These are phyloP conservation scores for Sebastes wilsoni DNA, from an alignment of 2,797 vertebrate genomes.

Conservation along the genomic window DNA sequence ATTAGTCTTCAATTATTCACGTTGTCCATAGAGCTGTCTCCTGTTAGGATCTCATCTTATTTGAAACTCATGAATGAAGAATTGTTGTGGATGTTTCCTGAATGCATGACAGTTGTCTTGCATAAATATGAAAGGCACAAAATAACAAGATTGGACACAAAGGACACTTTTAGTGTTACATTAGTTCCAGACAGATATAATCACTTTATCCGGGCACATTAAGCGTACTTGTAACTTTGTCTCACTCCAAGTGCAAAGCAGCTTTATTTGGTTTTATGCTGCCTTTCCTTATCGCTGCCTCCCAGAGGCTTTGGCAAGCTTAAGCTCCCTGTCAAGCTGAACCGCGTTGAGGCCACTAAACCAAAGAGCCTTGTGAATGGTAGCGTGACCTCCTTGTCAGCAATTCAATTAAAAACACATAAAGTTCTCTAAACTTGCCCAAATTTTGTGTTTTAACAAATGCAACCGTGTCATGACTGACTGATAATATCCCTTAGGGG, in stretches of 20 bases:
- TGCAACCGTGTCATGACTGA: conserved; percentile 35
- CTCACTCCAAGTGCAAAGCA: conserved; percentile 64
- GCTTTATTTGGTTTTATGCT: conserved; percentile 73
- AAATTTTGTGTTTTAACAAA: conserved; percentile 50
- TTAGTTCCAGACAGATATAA: conserved; percentile 52
- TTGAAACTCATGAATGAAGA: neutral
- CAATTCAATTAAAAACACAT: conserved; percentile 53
- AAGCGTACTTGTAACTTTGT: conserved; percentile 57
- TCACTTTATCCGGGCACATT: conserved; percentile 52
- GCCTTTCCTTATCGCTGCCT: conserved; percentile 68
- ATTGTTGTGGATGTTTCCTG: neutral
- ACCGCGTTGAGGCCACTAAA: conserved; percentile 49
- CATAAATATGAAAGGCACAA: neutral
- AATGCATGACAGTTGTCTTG: neutral
- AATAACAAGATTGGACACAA: conserved; percentile 1
- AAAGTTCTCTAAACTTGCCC: conserved; percentile 6
- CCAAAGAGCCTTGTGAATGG: conserved; percentile 36
- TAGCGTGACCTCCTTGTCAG: conserved; percentile 49
- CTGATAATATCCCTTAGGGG: conserved; percentile 20
- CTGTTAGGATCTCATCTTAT: neutral
- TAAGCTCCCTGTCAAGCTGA: conserved; percentile 60
- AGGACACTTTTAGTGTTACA: conserved; percentile 6
- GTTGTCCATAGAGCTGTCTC: neutral
- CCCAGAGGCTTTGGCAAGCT: conserved; percentile 57
- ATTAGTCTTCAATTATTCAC: conserved; percentile 21